These are phyloP conservation scores for Flexamia atlantica DNA, from an alignment of 2,888 invertebrate species.

Conservation along the genomic window DNA sequence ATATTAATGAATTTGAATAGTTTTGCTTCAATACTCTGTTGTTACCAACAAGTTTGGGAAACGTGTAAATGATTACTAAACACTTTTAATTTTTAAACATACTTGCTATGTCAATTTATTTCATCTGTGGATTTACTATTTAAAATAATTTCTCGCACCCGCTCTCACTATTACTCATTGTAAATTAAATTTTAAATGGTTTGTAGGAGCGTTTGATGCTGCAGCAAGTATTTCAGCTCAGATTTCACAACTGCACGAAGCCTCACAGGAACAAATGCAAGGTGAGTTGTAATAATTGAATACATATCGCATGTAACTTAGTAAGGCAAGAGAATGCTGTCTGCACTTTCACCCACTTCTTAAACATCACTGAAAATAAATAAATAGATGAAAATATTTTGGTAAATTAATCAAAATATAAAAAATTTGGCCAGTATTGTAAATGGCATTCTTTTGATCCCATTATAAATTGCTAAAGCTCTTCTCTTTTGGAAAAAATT, in stretches of 20 bases:
- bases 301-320: neutral
- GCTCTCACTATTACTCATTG: too few relatives aligned
- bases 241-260: constrained; percentile 42
- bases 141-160: too few relatives aligned
- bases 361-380: constrained; percentile 34
- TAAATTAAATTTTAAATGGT: too few relatives aligned
- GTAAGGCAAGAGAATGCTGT: constrained; percentile 60
- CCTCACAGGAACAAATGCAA: constrained; percentile 55
- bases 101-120: too few relatives aligned
- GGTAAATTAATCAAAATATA: constrained; percentile 24
- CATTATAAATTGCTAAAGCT: neutral
- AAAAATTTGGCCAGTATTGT: constrained; percentile 36
- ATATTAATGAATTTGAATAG: too few relatives aligned
- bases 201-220: constrained; percentile 62
- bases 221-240: constrained; percentile 57
- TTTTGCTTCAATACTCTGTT: too few relatives aligned
- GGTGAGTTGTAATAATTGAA: constrained; percentile 1
- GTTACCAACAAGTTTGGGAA: too few relatives aligned
- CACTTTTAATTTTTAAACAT: too few relatives aligned
- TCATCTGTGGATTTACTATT: too few relatives aligned
- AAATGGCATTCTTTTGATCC: constrained; percentile 56
- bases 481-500: constrained; percentile 5
- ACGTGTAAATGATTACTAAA: too few relatives aligned
- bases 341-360: constrained; percentile 58
- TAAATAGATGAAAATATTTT: too few relatives aligned